Conservation (phyloP, 1,140 invertebrate species). For the Drosophila ananassae region DNA sequence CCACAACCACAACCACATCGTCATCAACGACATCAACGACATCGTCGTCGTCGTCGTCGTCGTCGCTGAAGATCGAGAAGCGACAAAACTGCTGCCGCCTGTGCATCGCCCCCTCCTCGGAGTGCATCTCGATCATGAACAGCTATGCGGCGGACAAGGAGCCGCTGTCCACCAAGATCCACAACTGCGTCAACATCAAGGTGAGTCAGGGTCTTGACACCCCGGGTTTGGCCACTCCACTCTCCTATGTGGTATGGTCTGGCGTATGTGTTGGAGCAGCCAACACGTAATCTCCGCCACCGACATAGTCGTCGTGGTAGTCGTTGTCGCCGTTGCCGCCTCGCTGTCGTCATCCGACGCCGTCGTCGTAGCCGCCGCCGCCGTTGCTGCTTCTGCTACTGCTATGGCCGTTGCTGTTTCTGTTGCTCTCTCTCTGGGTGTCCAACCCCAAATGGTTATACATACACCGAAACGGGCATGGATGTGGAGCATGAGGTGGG, state of each 20-base stretch:
- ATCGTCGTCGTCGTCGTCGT: conserved; percentile 28
- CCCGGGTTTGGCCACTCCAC: too few species aligned
- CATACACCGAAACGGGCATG: conserved; percentile 9
- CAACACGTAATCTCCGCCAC: conserved; percentile 27
- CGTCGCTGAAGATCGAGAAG: conserved; percentile 15
- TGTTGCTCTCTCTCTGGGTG: not conserved
- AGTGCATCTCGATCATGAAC: conserved; percentile 84
- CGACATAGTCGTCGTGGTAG: too few species aligned
- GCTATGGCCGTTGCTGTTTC: not conserved
- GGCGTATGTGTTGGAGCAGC: not conserved
- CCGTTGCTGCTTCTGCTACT: not conserved
- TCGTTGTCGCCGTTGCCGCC: too few species aligned
- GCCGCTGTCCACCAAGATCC: conserved; percentile 80
- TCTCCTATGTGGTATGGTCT: not conserved
- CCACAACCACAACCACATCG: conserved; percentile 11
- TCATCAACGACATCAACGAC: not conserved
- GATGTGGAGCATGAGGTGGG: not conserved
- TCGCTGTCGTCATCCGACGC: conserved; percentile 36
- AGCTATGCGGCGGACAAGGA: conserved; percentile 84
- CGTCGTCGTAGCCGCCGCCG: not conserved
- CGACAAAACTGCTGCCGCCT: conserved; percentile 82
- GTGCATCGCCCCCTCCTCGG: conserved; percentile 79
- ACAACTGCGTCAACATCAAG: conserved; percentile 83
- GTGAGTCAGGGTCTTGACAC: conserved; percentile 63
- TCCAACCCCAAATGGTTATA: conserved; percentile 6